Evolutionary conservation across 2,113 vertebrate species (phyloP).

Genomic region (Poecile atricapillus): DNA sequence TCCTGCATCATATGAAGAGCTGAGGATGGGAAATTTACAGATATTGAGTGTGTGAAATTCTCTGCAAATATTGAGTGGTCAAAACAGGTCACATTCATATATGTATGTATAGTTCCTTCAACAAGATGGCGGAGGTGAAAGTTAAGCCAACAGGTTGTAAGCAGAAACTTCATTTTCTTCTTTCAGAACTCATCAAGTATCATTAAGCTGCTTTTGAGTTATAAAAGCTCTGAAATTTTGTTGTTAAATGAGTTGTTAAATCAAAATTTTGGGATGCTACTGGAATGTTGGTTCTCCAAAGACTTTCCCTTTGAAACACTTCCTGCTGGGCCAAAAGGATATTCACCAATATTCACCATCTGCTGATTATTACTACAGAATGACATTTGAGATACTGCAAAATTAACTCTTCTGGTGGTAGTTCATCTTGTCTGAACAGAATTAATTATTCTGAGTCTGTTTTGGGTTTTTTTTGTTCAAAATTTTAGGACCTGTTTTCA

Average conservation of each 20-base stretch:
- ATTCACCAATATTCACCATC: neutral
- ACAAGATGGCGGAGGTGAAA: neutral
- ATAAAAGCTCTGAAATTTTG: neutral
- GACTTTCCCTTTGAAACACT: neutral
- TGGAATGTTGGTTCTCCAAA: neutral
- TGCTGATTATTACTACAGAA: neutral
- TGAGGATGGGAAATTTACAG: neutral
- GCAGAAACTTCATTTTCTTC: neutral
- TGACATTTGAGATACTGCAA: neutral
- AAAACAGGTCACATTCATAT: neutral
- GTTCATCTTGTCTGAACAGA: neutral
- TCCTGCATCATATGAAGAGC: rapidly evolving
- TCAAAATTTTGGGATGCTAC: neutral
- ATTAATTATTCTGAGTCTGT: neutral
- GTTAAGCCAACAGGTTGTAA: neutral
- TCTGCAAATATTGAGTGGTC: neutral
- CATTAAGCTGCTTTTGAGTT: neutral
- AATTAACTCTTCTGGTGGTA: neutral
- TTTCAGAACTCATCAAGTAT: neutral
- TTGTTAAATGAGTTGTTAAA: neutral
- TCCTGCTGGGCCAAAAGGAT: neutral
- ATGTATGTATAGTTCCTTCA: neutral
- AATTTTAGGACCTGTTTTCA: neutral
- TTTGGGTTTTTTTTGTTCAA: neutral
- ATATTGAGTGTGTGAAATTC: neutral